These are phyloP conservation scores for Timandra comae DNA, from an alignment of 2,888 invertebrate species.

Conservation along the genomic window DNA sequence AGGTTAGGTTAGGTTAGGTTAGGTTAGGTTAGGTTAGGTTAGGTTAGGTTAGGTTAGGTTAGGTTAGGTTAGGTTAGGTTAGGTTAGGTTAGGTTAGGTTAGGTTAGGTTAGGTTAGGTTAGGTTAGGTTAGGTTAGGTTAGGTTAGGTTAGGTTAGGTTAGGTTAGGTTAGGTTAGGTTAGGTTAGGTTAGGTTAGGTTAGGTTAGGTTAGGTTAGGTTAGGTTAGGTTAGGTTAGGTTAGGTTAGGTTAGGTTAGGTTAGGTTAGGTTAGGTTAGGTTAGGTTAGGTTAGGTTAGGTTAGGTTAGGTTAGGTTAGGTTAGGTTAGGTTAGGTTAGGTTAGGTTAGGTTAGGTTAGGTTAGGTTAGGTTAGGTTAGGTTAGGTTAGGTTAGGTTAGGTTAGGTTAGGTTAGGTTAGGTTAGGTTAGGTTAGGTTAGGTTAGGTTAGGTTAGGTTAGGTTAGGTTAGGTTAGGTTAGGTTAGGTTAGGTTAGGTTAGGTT, in stretches of 20 bases:
- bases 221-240: slow-evolving; percentile 18
- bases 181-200: slow-evolving; percentile 18
- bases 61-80: background rate
- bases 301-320: slow-evolving; percentile 5
- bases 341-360: slow-evolving; percentile 5
- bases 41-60: background rate
- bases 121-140: slow-evolving; percentile 5
- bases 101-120: background rate
- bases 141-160: slow-evolving; percentile 7
- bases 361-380: slow-evolving; percentile 6
- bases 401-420: slow-evolving; percentile 5
- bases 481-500: slow-evolving; percentile 9
- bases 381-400: slow-evolving; percentile 6
- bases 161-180: slow-evolving; percentile 15
- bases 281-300: slow-evolving; percentile 6
- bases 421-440: slow-evolving; percentile 8
- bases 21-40: background rate
- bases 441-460: slow-evolving; percentile 9
- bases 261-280: slow-evolving; percentile 11
- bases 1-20: background rate
- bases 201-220: slow-evolving; percentile 19
- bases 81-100: background rate
- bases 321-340: slow-evolving; percentile 5
- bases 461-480: slow-evolving; percentile 9
- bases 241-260: slow-evolving; percentile 18